phyloP scores from a whole-genome alignment of 2,113 vertebrate species.

The Cervus canadensis region DNA sequence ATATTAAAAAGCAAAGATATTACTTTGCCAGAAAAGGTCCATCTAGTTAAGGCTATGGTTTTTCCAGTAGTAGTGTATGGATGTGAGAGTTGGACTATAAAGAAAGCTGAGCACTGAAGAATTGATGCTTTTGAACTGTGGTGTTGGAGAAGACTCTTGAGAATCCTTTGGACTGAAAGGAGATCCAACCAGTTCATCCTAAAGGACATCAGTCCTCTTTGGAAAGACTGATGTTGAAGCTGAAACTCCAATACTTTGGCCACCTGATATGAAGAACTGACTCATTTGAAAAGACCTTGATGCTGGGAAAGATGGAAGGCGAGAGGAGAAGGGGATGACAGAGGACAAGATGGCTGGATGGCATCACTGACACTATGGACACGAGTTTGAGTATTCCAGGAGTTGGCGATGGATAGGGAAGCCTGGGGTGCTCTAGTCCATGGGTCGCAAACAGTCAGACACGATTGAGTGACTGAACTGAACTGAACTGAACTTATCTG shows the following conservation, averaged over 20 bases:
- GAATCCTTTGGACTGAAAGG: not conserved
- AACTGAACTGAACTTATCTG: not conserved
- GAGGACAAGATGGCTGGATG: not conserved
- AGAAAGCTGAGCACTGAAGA: not conserved
- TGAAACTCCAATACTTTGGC: not conserved
- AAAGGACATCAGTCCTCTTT: not conserved
- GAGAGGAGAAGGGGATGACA: fast-evolving
- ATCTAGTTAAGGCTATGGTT: not conserved
- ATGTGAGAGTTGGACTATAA: not conserved
- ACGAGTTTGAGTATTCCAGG: fast-evolving
- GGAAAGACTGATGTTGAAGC: not conserved
- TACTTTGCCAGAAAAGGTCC: not conserved
- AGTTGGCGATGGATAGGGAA: not conserved
- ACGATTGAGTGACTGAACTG: not conserved
- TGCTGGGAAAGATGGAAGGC: not conserved
- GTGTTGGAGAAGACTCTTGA: not conserved
- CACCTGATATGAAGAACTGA: not conserved
- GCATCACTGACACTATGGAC: not conserved
- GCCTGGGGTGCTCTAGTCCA: not conserved
- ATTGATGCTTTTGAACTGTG: not conserved
- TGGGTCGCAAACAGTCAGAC: not conserved
- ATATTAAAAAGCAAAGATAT: not conserved
- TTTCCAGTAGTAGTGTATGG: not conserved
- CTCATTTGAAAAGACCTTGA: not conserved
- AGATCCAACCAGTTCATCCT: not conserved